Evolutionary conservation across 2,797 vertebrate genomes (phyloP), one percentile per base, ranked within the genome.

Genomic region (Acanthornis magna): DNA sequence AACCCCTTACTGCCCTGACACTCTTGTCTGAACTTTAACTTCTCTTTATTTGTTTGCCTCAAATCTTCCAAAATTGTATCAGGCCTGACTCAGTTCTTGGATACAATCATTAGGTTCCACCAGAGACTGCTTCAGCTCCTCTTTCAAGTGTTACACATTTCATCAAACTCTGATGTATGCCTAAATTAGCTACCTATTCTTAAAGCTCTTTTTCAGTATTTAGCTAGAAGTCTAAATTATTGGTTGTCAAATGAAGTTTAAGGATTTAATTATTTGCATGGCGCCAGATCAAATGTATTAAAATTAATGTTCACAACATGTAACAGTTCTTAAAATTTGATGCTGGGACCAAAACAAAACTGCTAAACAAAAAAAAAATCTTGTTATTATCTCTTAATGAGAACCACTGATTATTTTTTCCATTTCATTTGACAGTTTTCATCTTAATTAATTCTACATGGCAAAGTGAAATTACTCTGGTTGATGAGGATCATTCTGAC

Each of bases 391-490:
- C 76, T 92, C 78, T 80, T 93, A 88, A 93, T 80, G 78, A 96
- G 92, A 96, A 92, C 71, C 66, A 78, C 92, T 75, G 91, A 97
- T 96, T 94, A 92, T 92, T 92, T 96, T 89, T 91, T n/a, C 89
- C 54, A 48, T 95, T 91, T 90, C 76, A 58, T 86, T 91, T 90
- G 92, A 94, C 82, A 95, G 79, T 71, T 47, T 94, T 92, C 62
- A 48, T 68, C 58, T 73, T 95, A 92, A 96, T 95, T 94, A 96
- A 86, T 85, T 93, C 83, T 65, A 66, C 29, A 18, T 26, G 21
- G 67, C 79, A 86, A 94, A 96, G 93, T 60, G 92, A 88, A 94
- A 91, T 91, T 81, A 93, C 79, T 63, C 72, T 51, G 48, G 57
- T 48, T 92, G 85, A 95, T 88, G 81, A 94, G 91, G 70, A 92